Conservation (phyloP, 2,113 vertebrate species). For the Amblyornis subalaris region DNA sequence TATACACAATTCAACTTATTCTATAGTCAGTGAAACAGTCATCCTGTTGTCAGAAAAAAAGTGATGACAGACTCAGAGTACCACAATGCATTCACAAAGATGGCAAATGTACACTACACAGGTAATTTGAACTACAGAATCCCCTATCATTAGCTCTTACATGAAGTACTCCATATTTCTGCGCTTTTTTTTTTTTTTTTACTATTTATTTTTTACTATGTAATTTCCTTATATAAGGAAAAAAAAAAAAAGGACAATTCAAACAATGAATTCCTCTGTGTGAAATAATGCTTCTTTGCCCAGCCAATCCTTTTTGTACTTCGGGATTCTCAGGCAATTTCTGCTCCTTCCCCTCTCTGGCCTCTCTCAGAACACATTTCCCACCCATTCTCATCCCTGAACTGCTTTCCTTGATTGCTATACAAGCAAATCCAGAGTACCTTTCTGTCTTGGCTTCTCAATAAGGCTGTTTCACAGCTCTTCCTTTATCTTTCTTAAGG, state of each 20-base stretch:
- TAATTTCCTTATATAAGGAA: not conserved
- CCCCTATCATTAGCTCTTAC: not conserved
- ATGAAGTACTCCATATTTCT: not conserved
- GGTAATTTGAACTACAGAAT: not conserved
- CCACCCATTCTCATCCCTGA: not conserved
- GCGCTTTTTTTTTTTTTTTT: not conserved
- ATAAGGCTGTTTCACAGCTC: not conserved
- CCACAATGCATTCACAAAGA: not conserved
- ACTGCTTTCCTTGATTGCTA: not conserved
- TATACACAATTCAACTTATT: not conserved
- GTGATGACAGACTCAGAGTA: not conserved
- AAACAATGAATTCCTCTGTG: not conserved
- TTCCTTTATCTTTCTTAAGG: not conserved
- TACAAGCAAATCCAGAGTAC: not conserved
- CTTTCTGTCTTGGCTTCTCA: not conserved
- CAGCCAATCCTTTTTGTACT: not conserved
- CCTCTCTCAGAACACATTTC: not conserved
- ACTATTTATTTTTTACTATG: not conserved
- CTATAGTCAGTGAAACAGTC: not conserved
- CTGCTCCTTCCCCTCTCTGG: not conserved
- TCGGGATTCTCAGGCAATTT: not conserved
- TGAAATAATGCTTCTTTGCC: not conserved
- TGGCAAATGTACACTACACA: not conserved
- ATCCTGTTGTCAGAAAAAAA: not conserved
- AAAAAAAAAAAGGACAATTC: not conserved